These are phyloP conservation scores for Cryptus viduatorius DNA, from an alignment of 2,888 invertebrate species.

Conservation along the genomic window DNA sequence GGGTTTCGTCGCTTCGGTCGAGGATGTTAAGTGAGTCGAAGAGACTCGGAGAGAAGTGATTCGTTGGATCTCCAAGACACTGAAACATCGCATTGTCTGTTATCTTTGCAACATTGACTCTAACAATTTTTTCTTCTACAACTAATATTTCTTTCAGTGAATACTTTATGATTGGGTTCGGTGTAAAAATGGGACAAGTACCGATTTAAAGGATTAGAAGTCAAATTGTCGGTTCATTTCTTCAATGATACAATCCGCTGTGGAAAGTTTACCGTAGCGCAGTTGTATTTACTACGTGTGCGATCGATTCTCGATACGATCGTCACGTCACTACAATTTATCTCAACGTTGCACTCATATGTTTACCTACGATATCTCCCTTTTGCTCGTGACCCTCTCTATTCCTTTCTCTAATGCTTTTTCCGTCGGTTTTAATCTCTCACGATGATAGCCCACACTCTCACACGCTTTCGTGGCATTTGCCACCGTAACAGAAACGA, in stretches of 20 bases:
- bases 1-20: constrained; percentile 57
- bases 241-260: not conserved
- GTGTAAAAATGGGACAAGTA: not conserved
- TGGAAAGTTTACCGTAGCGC: not conserved
- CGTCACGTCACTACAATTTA: constrained; percentile 68
- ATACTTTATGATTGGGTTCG: too few relatives aligned
- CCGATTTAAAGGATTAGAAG: not conserved
- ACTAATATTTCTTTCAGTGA: constrained; percentile 14
- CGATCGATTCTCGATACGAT: constrained; percentile 51
- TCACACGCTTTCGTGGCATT: constrained; percentile 12
- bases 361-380: constrained; percentile 6
- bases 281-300: not conserved
- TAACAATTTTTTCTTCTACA: constrained; percentile 66
- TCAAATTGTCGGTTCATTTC: not conserved
- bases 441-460: constrained; percentile 36
- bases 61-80: constrained; percentile 60
- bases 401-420: constrained; percentile 33
- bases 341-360: constrained; percentile 34
- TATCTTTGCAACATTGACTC: constrained; percentile 55
- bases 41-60: constrained; percentile 66
- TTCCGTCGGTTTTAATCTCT: constrained; percentile 50
- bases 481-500: constrained; percentile 38
- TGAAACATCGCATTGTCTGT: constrained; percentile 56
- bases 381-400: not conserved
- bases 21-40: constrained; percentile 73